These are phyloP conservation scores for Drosophila busckii DNA, from an alignment of 1,140 invertebrate genomes.

Conservation along the genomic window DNA sequence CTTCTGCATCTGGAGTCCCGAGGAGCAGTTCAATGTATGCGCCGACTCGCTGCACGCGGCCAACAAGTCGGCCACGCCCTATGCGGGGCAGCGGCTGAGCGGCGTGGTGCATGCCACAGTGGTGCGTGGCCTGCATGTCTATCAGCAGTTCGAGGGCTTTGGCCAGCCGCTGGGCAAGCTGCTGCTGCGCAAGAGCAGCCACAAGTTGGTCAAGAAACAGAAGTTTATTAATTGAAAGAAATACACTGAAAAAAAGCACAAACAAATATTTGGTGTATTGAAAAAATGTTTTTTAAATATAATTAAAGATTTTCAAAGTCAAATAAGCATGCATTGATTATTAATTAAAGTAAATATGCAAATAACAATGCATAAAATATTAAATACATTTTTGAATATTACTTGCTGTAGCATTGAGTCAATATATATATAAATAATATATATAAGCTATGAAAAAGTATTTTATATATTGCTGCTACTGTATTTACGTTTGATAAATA, in stretches of 20 bases:
- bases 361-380: too few relatives aligned
- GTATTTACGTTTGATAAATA: too few relatives aligned
- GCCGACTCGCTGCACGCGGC: slow-evolving; percentile 81
- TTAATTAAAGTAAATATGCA: too few relatives aligned
- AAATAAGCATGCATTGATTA: too few relatives aligned
- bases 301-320: too few relatives aligned
- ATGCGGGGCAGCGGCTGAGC: slow-evolving; percentile 80
- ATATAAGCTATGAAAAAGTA: too few relatives aligned
- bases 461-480: too few relatives aligned
- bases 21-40: slow-evolving; percentile 81
- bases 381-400: too few relatives aligned
- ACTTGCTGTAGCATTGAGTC: too few relatives aligned
- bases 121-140: slow-evolving; percentile 82
- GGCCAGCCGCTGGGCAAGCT: slow-evolving; percentile 74
- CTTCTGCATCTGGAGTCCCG: slow-evolving; percentile 85
- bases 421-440: too few relatives aligned
- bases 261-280: slow-evolving; percentile 7
- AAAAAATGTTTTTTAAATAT: too few relatives aligned
- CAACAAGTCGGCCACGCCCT: slow-evolving; percentile 83
- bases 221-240: slow-evolving; percentile 67
- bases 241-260: too few relatives aligned
- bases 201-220: slow-evolving; percentile 64
- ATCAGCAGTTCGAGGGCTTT: slow-evolving; percentile 67
- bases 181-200: slow-evolving; percentile 61
- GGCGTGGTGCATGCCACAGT: slow-evolving; percentile 83